Evolutionary conservation across 2,797 vertebrate species (phyloP).

Genomic region (Paratrypauchen microcephalus): DNA sequence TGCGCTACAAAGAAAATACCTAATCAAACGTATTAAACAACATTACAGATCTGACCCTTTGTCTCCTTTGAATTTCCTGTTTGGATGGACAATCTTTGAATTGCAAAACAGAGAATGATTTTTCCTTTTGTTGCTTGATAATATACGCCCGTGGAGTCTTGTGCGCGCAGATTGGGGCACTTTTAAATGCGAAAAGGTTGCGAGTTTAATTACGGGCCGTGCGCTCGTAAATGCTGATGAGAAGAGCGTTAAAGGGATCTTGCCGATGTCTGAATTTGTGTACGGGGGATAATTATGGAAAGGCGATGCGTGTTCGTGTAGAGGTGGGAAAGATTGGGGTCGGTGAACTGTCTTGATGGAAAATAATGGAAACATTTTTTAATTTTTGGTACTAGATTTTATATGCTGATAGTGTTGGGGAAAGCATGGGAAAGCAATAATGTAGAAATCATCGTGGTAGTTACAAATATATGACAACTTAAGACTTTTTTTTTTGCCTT

Average conservation of each 20-base stretch:
- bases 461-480: no score
- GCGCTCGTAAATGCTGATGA: conserved; percentile 46
- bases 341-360: background rate
- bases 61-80: conserved; percentile 59
- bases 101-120: conserved; percentile 52
- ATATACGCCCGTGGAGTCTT: conserved; percentile 34
- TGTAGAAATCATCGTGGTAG: no score
- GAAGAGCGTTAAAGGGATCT: background rate
- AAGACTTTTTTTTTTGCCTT: no score
- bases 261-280: background rate
- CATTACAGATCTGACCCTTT: conserved; percentile 36
- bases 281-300: conserved; percentile 4
- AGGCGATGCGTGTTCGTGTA: no score
- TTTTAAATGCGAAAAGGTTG: conserved; percentile 57
- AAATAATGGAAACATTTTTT: background rate
- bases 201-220: conserved; percentile 3
- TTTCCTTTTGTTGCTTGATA: conserved; percentile 45
- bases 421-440: no score
- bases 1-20: conserved; percentile 43
- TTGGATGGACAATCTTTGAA: conserved; percentile 63
- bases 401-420: no score
- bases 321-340: background rate
- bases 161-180: conserved; percentile 18
- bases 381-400: background rate
- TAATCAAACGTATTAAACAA: conserved; percentile 47